These are phyloP conservation scores for Diceros bicornis DNA, from an alignment of 2,797 vertebrate species.

Conservation along the genomic window DNA sequence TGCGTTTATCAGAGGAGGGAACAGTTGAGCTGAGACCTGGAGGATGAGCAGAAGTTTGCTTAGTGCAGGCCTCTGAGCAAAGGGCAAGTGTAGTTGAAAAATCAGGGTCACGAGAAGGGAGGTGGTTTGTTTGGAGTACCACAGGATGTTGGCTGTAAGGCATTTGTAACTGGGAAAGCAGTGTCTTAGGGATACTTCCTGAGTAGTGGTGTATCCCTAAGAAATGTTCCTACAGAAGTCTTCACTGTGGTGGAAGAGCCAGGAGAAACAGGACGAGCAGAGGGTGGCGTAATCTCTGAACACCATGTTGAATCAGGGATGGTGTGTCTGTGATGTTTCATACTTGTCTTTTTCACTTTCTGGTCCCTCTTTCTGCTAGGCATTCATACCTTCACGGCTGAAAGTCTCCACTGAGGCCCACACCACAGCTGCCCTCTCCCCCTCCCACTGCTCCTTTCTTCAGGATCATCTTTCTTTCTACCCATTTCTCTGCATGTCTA, in stretches of 20 bases:
- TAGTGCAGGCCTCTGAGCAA: neutral
- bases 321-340: neutral
- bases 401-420: neutral
- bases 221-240: neutral
- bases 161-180: neutral
- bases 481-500: too few species aligned
- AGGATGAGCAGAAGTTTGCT: too few species aligned
- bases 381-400: rapidly evolving
- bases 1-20: neutral
- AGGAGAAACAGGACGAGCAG: neutral
- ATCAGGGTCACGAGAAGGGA: rapidly evolving
- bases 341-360: neutral
- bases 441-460: neutral
- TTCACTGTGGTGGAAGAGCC: neutral
- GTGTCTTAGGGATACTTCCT: neutral
- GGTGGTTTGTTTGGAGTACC: neutral
- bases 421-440: too few species aligned
- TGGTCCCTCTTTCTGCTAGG: neutral
- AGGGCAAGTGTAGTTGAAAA: rapidly evolving
- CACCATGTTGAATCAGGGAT: neutral
- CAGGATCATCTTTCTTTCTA: neutral
- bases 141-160: rapidly evolving
- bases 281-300: neutral
- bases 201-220: neutral
- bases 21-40: neutral